Evolutionary conservation across 2,113 vertebrate genomes (phyloP).

Genomic region (Polypterus bichir): DNA sequence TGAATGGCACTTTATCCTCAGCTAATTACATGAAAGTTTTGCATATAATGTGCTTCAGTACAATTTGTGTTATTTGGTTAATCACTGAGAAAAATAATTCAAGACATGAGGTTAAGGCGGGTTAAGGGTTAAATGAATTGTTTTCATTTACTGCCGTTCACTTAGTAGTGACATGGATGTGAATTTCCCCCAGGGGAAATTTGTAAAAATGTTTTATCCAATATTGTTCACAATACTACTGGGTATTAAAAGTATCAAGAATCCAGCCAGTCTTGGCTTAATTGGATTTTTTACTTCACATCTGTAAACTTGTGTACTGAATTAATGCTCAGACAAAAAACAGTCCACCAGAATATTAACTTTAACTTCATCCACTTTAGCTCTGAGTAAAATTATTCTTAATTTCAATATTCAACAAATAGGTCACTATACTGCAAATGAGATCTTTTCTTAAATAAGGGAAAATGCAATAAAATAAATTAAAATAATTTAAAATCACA

Average conservation of each 20-base stretch:
- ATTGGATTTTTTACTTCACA: constrained; percentile 3
- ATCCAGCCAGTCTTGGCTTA: constrained; percentile 3
- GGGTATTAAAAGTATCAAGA: constrained; percentile 4
- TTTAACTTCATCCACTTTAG: too few species aligned
- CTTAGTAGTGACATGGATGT: neutral
- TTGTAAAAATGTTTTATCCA: neutral
- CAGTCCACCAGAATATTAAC: too few species aligned
- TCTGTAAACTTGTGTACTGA: neutral
- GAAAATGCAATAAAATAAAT: too few species aligned
- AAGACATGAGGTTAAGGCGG: constrained; percentile 17
- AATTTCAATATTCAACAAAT: too few species aligned
- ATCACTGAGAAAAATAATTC: constrained; percentile 18
- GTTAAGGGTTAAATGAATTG: constrained; percentile 15
- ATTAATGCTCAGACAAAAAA: neutral
- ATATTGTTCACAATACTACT: neutral
- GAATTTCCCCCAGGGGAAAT: neutral
- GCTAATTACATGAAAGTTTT: too few species aligned
- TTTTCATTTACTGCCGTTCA: constrained; percentile 1
- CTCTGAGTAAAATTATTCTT: too few species aligned
- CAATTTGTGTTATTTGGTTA: too few species aligned
- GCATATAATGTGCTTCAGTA: too few species aligned
- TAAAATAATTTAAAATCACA: too few species aligned
- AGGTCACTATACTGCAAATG: too few species aligned
- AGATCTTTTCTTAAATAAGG: too few species aligned
- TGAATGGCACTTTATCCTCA: constrained; percentile 23